Evolutionary conservation across 2,113 vertebrate species (phyloP).

Genomic region (Notiomystis cincta): DNA sequence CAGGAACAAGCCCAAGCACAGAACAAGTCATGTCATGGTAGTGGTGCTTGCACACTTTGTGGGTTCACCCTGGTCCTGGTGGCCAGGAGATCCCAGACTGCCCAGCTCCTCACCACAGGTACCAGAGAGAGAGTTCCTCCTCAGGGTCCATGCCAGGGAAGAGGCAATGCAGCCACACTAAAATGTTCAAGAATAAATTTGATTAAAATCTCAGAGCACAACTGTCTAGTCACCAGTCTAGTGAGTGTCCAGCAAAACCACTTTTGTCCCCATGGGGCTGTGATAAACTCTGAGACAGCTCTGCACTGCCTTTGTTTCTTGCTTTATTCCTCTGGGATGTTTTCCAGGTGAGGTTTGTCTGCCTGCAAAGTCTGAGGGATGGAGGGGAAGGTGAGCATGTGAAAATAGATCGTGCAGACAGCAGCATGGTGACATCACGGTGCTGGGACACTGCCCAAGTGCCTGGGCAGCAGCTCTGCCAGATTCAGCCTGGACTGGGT

Average conservation of each 20-base stretch:
- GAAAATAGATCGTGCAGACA: neutral
- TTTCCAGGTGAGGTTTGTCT: neutral
- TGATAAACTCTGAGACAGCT: neutral
- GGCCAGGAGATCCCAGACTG: neutral
- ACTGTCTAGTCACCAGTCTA: neutral
- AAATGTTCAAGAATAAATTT: neutral
- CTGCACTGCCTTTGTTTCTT: neutral
- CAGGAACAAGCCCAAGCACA: neutral
- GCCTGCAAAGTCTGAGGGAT: neutral
- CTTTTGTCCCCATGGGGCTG: neutral
- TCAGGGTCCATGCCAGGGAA: neutral
- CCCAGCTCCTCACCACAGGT: neutral
- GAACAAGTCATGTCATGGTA: neutral
- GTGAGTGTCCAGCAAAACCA: neutral
- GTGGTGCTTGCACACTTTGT: rapidly evolving
- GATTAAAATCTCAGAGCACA: neutral
- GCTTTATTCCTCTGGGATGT: neutral
- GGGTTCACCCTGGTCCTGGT: neutral
- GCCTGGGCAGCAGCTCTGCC: neutral
- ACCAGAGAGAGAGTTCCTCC: neutral
- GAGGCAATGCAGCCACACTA: neutral
- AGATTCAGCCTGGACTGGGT: neutral
- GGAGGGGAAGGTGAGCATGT: neutral
- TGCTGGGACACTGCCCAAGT: neutral
- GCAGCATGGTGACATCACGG: rapidly evolving